Evolutionary conservation across 2,113 vertebrate species (phyloP).

Genomic region (Charadrius vociferus): DNA sequence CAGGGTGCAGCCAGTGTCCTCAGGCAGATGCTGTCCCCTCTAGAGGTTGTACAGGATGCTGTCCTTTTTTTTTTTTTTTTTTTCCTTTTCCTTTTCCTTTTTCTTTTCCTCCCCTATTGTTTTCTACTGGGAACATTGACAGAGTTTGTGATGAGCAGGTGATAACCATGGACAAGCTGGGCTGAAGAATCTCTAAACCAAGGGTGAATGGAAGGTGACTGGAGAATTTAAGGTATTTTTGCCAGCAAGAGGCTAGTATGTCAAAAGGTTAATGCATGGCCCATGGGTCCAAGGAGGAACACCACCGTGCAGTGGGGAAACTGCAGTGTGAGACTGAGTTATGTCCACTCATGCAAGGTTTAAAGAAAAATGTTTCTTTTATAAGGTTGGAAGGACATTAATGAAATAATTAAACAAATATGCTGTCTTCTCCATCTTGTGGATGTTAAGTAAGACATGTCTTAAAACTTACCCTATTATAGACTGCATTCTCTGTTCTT

Average conservation of each 20-base stretch:
- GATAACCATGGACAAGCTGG: background rate
- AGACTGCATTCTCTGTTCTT: background rate
- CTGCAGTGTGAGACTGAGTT: background rate
- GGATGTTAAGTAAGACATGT: background rate
- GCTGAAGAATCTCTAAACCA: background rate
- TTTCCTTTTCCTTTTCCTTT: background rate
- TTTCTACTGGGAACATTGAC: background rate
- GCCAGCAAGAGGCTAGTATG: background rate
- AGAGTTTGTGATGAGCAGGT: background rate
- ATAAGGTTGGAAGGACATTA: background rate
- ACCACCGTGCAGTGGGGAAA: background rate
- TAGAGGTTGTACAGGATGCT: background rate
- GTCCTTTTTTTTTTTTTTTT: background rate
- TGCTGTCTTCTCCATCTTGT: background rate
- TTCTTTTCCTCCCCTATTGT: background rate
- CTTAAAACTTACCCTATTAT: background rate
- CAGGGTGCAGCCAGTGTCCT: background rate
- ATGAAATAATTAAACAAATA: background rate
- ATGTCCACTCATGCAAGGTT: background rate
- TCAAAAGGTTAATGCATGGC: background rate
- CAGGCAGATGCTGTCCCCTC: background rate
- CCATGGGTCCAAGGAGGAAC: background rate
- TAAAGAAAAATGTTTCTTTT: background rate
- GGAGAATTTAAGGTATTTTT: background rate
- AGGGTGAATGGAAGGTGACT: background rate